Conservation (phyloP, 1,140 invertebrate species). For the Zaprionus kolodkinae region DNA sequence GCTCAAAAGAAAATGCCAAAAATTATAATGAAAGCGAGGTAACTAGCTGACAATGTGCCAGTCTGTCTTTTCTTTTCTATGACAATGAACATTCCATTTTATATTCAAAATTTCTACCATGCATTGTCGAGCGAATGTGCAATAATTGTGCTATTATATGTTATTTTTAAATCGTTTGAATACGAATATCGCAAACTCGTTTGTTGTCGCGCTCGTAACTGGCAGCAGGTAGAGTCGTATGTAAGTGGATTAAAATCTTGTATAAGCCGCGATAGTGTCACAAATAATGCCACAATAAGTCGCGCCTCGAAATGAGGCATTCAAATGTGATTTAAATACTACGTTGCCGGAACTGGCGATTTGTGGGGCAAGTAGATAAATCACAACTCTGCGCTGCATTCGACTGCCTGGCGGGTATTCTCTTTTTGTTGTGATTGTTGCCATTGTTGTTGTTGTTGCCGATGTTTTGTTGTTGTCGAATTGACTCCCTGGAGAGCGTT, state of each 20-base stretch:
- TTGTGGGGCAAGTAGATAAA: constrained; percentile 9
- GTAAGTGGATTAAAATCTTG: constrained; percentile 33
- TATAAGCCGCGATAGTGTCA: constrained; percentile 36
- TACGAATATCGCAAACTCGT: constrained; percentile 28
- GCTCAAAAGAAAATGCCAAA: constrained; percentile 17
- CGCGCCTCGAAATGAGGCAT: constrained; percentile 10
- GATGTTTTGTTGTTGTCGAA: not conserved
- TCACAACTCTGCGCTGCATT: constrained; percentile 1
- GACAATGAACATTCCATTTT: constrained; percentile 14
- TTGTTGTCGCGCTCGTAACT: constrained; percentile 29
- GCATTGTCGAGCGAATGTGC: constrained; percentile 5
- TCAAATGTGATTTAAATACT: not conserved
- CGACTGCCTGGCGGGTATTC: constrained; percentile 2
- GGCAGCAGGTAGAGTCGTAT: not conserved
- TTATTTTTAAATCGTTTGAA: constrained; percentile 24
- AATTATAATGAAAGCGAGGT: constrained; percentile 17
- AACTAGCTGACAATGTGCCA: not conserved
- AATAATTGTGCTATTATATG: constrained; percentile 20
- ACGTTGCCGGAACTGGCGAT: not conserved
- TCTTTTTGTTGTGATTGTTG: not conserved
- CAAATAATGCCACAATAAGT: constrained; percentile 25
- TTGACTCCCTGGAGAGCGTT: constrained; percentile 26
- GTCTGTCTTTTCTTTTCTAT: constrained; percentile 14
- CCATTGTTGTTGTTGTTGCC: not conserved
- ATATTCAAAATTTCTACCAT: constrained; percentile 29